Conservation (phyloP, 2,113 vertebrate species). For the Odontophorus gujanensis region DNA sequence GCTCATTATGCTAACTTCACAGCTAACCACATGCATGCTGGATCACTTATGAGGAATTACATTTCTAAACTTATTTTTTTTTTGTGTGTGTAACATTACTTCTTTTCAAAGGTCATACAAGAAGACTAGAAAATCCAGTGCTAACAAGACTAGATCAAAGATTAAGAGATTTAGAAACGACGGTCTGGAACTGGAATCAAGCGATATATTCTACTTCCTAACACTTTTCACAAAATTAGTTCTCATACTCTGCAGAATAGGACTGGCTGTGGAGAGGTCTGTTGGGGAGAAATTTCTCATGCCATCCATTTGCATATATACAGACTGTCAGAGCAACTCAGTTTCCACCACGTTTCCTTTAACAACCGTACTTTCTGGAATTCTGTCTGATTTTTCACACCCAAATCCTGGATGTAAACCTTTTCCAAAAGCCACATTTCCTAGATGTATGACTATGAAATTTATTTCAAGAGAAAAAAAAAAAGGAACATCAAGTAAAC, state of each 20-base stretch:
- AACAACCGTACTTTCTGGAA: background rate
- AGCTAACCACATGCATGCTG: background rate
- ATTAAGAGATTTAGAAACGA: background rate
- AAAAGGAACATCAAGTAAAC: background rate
- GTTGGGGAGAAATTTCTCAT: background rate
- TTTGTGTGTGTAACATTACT: background rate
- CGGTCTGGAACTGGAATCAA: background rate
- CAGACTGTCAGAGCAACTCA: background rate
- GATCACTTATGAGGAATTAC: background rate
- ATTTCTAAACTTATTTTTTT: background rate
- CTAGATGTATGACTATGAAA: background rate
- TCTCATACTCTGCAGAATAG: background rate
- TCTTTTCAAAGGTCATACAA: background rate
- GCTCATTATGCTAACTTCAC: background rate
- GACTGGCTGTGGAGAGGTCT: background rate
- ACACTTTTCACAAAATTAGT: background rate
- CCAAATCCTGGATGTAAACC: background rate
- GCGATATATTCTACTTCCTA: background rate
- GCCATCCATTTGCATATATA: accelerated
- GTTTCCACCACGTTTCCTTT: background rate
- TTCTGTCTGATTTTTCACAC: background rate
- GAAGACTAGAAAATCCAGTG: background rate
- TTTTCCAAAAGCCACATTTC: background rate
- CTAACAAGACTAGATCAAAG: background rate
- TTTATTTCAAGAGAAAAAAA: background rate